Evolutionary conservation across 2,888 invertebrate species (phyloP).

Genomic region (Mythimna vitellina): DNA sequence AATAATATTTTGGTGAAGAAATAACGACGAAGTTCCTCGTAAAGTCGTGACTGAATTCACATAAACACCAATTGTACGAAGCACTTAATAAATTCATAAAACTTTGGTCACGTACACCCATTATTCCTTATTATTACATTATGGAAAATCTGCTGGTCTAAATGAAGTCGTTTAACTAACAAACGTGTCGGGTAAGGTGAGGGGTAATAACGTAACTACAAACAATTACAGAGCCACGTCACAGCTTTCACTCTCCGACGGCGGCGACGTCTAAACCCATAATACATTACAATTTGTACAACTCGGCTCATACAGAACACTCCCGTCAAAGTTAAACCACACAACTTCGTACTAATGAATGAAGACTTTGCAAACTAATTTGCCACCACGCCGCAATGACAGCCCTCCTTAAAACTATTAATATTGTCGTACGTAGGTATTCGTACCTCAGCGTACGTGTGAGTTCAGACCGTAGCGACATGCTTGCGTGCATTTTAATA

Average conservation of each 20-base stretch:
- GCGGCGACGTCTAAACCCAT: conserved; percentile 59
- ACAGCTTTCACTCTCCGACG: conserved; percentile 60
- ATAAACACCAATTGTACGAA: conserved; percentile 36
- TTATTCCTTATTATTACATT: conserved; percentile 40
- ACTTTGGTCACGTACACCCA: conserved; percentile 41
- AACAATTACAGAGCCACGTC: conserved; percentile 58
- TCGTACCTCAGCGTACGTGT: conserved; percentile 40
- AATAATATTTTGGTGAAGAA: not conserved
- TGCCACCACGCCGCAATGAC: conserved; percentile 75
- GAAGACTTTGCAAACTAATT: conserved; percentile 82
- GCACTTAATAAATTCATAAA: conserved; percentile 40
- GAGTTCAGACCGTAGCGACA: conserved; percentile 35
- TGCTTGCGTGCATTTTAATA: conserved; percentile 49
- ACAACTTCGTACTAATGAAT: conserved; percentile 80
- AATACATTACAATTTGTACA: conserved; percentile 73
- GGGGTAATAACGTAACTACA: conserved; percentile 54
- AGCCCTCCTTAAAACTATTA: conserved; percentile 73
- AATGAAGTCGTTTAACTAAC: conserved; percentile 55
- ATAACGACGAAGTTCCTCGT: not conserved
- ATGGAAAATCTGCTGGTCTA: conserved; percentile 53
- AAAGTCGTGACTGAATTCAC: conserved; percentile 22
- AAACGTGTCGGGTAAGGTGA: conserved; percentile 48
- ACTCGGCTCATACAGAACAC: conserved; percentile 65
- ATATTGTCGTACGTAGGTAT: conserved; percentile 62
- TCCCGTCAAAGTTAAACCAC: conserved; percentile 75